phyloP scores from a whole-genome alignment of 2,888 invertebrate species.

The Adineta ricciae region DNA sequence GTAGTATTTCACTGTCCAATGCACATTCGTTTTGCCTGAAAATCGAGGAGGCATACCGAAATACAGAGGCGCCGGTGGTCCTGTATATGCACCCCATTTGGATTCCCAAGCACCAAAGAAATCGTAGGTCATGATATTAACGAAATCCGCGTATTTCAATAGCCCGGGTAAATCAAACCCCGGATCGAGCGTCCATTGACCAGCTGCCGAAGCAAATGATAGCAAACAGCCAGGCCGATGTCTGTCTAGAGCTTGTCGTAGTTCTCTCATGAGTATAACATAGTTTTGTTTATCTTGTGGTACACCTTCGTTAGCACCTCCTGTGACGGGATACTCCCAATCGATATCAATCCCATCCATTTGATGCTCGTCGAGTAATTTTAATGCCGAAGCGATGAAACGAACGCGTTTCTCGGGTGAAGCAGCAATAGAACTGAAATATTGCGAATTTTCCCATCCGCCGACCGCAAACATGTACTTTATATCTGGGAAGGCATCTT shows the following conservation, averaged over 20 bases:
- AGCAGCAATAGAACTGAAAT: conserved; percentile 25
- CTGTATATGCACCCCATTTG: conserved; percentile 41
- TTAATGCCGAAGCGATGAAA: conserved; percentile 11
- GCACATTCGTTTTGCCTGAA: conserved; percentile 42
- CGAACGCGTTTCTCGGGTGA: not conserved
- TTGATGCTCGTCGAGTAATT: conserved; percentile 21
- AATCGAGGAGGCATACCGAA: conserved; percentile 40
- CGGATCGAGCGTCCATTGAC: conserved; percentile 22
- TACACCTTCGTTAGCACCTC: conserved; percentile 36
- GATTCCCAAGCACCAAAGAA: conserved; percentile 45
- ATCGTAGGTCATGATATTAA: conserved; percentile 46
- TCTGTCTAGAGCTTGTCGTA: conserved; percentile 35
- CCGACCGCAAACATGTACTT: conserved; percentile 30
- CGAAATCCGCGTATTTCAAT: conserved; percentile 38
- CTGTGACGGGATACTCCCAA: conserved; percentile 42
- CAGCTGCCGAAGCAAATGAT: conserved; percentile 33
- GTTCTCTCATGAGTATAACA: not conserved
- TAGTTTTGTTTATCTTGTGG: not conserved
- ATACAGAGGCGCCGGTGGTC: conserved; percentile 42
- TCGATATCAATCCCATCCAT: conserved; percentile 37
- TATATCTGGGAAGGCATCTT: conserved; percentile 1
- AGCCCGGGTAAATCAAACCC: conserved; percentile 22
- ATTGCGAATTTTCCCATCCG: conserved; percentile 31
- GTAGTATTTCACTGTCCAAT: conserved; percentile 43
- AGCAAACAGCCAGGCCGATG: conserved; percentile 38